phyloP scores from a whole-genome alignment of 2,888 invertebrate species.

The Nomada goodeniana region DNA sequence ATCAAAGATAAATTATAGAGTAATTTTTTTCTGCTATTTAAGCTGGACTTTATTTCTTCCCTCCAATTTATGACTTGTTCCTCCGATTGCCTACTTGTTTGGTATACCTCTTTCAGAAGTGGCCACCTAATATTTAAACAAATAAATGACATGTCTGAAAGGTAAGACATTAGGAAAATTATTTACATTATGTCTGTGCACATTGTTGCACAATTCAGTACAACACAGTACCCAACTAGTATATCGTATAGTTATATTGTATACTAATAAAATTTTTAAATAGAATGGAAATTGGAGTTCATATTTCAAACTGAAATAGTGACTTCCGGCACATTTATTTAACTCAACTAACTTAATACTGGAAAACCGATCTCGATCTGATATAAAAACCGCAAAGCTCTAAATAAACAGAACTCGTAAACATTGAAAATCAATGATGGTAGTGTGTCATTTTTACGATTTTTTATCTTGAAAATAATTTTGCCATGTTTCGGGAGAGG shows the following conservation, averaged over 20 bases:
- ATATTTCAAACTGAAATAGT: not conserved
- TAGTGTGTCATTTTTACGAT: not conserved
- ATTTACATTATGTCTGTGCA: not conserved
- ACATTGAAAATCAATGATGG: not conserved
- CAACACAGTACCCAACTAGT: not conserved
- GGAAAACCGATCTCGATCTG: not conserved
- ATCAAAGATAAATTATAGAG: constrained; percentile 82
- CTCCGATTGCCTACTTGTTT: constrained; percentile 68
- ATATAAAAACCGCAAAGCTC: not conserved
- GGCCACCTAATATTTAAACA: constrained; percentile 83
- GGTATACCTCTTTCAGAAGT: constrained; percentile 78
- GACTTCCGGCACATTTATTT: not conserved
- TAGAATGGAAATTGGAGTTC: not conserved
- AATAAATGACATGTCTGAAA: not conserved
- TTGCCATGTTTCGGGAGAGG: not conserved
- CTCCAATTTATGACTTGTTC: constrained; percentile 79
- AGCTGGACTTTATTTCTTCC: constrained; percentile 81
- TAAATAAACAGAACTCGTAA: not conserved
- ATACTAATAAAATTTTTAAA: constrained; percentile 2
- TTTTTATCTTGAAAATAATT: not conserved
- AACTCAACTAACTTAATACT: not conserved
- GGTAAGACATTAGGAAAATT: not conserved
- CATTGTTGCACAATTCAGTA: not conserved
- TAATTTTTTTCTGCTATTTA: constrained; percentile 78
- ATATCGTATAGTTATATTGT: not conserved